These are phyloP conservation scores for Arctopsyche grandis DNA, from an alignment of 1,140 invertebrate genomes.

Conservation along the genomic window DNA sequence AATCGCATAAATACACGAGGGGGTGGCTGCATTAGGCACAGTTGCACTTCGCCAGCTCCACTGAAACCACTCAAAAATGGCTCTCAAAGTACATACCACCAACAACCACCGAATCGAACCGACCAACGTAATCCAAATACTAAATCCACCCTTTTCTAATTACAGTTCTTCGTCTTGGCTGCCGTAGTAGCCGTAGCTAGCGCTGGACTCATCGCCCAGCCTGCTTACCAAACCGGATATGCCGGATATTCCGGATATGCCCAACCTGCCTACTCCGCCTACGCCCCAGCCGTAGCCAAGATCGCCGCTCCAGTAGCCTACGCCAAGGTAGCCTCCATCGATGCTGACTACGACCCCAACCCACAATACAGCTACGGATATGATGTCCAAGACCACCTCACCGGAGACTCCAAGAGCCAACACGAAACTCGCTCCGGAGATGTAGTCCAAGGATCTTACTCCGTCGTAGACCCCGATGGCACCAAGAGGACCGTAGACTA, in stretches of 20 bases:
- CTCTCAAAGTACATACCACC: background rate
- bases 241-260: constrained; percentile 47
- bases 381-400: constrained; percentile 68
- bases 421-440: constrained; percentile 68
- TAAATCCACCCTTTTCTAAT: background rate
- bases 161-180: constrained; percentile 63
- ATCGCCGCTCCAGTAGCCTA: constrained; percentile 57
- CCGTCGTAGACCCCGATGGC: constrained; percentile 67
- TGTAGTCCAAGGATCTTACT: constrained; percentile 67
- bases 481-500: constrained; percentile 68
- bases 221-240: constrained; percentile 48
- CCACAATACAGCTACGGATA: constrained; percentile 69
- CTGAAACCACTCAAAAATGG: background rate
- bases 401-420: constrained; percentile 70
- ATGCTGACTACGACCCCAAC: constrained; percentile 67
- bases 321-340: constrained; percentile 57
- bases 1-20: background rate
- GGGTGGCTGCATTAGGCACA: background rate
- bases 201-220: constrained; percentile 58
- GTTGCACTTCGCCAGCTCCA: background rate
- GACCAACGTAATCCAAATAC: no score
- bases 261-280: constrained; percentile 53
- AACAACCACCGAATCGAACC: background rate
- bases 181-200: constrained; percentile 61
- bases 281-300: constrained; percentile 58